Base-by-base conservation (phyloP, 2,797 vertebrate genomes). In the Cirrhinus mrigala region DNA sequence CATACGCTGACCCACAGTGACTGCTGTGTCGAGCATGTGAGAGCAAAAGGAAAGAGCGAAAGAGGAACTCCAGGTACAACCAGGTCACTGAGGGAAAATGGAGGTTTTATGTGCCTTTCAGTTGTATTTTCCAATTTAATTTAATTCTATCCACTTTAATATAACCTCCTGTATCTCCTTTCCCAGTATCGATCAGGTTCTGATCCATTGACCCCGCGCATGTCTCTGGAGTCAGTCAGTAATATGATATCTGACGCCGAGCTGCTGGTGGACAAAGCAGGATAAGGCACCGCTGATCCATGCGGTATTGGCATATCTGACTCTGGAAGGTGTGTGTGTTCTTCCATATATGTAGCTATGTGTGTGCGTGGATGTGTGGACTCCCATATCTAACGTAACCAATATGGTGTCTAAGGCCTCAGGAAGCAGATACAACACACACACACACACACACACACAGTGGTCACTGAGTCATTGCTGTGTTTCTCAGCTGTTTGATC, bases 201-300 rank as follows among this genome's bases (percentile, higher is more conserved):
- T 85, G 83, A 85, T 85, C 77, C 83, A 85, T 14, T 84, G 86
- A 84, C 82, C 83, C 20, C 16, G 8, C 58, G 16, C 64, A 68
- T 81, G 86, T 81, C 78, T 83, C 86, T 87, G 86, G 82, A 85
- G 86, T 87, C 86, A 76, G 77, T 87, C 82, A 87, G 83, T 87
- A 87, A 87, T 84, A 81, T 84, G 79, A 87, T 87, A 87, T 87
- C 86, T 87, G 86, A 87, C 83, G 86, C 86, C 78, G 33, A 85
- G 69, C 83, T 50, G 77, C 76, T 85, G 83, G 52, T 85, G 83
- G 83, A 85, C 83, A 80, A 73, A 80, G 77, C 68, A 60, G 83
- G 68, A 69, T 84, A 74, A 87, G 60, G 52, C 77, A n/a, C 60
- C 16, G 77, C 77, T 87, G 85, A 78, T 82, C 76, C 66, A 71